Percentiles rank a stretch among this genome's conserved stretches.
Evolutionary conservation across 2,888 invertebrate genomes (phyloP).

Genomic region (Abscondita cerata): DNA sequence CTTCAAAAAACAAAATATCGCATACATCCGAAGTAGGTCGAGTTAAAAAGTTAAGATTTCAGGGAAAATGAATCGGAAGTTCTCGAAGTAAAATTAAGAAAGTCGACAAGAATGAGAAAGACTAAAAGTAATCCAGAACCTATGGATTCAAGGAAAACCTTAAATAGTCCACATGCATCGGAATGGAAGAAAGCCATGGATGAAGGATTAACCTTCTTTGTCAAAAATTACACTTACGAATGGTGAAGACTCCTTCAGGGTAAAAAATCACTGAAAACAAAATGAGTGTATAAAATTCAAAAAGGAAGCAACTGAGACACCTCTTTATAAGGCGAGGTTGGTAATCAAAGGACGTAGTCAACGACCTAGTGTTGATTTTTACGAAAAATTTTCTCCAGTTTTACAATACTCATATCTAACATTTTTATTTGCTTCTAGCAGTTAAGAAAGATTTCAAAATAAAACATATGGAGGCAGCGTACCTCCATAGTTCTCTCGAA

Average conservation of each 20-base stretch:
- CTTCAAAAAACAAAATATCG: background rate
- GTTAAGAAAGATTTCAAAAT: background rate
- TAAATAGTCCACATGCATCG: background rate
- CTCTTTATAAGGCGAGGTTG: background rate
- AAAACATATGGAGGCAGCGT: conserved; percentile 8
- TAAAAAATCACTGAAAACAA: conserved; percentile 13
- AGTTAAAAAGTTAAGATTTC: too few species aligned
- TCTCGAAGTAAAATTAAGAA: background rate
- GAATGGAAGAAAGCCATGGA: conserved; percentile 30
- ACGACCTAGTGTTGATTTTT: conserved; percentile 8
- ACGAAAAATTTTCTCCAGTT: conserved; percentile 23
- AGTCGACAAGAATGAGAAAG: background rate
- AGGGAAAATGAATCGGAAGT: background rate
- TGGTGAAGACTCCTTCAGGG: conserved; percentile 1
- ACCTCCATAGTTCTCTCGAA: conserved; percentile 5
- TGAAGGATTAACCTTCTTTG: conserved; percentile 17
- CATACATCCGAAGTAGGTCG: too few species aligned
- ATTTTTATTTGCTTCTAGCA: conserved; percentile 22
- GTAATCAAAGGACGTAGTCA: background rate
- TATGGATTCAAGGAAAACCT: background rate
- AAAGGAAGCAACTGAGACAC: background rate
- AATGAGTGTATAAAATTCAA: conserved; percentile 17
- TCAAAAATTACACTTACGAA: conserved; percentile 19
- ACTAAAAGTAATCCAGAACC: background rate
- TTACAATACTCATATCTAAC: conserved; percentile 10